Percentiles rank a stretch among this genome's conserved stretches.
These are phyloP conservation scores for Numenius arquata DNA, from an alignment of 2,113 vertebrate species.

Conservation along the genomic window DNA sequence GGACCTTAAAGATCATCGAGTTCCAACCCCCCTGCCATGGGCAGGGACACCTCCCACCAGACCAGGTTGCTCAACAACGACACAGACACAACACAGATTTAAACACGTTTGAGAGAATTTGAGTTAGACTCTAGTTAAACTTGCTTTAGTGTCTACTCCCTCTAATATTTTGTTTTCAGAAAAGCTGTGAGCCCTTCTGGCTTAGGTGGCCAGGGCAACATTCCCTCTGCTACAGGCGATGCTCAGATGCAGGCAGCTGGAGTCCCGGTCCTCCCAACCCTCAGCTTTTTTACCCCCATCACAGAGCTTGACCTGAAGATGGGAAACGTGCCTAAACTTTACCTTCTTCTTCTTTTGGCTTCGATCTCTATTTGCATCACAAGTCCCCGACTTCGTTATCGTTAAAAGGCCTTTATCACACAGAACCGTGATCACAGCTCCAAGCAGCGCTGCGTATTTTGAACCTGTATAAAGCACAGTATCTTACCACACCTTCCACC, in stretches of 20 bases:
- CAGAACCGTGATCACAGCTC: conserved; percentile 15
- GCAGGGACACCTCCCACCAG: no score
- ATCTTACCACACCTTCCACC: conserved; percentile 24
- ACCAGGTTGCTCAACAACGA: no score
- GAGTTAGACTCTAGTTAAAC: not conserved
- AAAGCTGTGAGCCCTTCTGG: not conserved
- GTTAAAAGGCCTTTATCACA: not conserved
- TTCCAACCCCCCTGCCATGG: no score
- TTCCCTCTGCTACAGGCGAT: not conserved
- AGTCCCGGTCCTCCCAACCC: not conserved
- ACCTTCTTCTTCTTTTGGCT: not conserved
- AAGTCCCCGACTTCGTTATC: not conserved
- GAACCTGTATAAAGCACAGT: not conserved
- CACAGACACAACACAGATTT: not conserved
- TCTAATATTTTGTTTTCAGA: not conserved
- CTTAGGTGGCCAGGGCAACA: not conserved
- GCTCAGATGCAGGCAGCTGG: not conserved
- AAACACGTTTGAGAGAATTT: not conserved
- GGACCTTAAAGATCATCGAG: no score
- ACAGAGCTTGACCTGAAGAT: not conserved
- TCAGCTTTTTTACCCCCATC: not conserved
- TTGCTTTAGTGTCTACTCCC: not conserved
- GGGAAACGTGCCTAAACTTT: not conserved
- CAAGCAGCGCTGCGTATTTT: conserved; percentile 5
- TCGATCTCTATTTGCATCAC: not conserved